Conservation (phyloP, 2,113 vertebrate species). For the Anhinga rufa region DNA sequence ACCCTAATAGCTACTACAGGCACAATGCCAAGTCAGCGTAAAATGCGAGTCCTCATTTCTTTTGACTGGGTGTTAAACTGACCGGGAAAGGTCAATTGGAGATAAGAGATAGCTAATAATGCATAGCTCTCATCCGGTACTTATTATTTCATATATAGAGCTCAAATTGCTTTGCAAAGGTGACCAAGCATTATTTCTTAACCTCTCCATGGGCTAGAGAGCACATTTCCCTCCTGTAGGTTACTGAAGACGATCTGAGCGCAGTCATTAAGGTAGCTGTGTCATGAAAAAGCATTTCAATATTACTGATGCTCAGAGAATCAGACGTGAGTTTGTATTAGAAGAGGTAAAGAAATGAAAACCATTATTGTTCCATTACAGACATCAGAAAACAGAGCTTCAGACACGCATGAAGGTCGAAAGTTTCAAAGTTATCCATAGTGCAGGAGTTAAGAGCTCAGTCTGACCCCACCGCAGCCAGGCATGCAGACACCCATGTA, state of each 20-base stretch:
- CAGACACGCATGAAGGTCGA: neutral
- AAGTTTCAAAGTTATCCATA: neutral
- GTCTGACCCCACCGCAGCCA: neutral
- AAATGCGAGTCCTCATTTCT: neutral
- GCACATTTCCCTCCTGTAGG: neutral
- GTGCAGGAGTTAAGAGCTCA: neutral
- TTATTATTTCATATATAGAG: neutral
- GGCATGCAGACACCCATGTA: fast-evolving
- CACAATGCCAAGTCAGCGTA: neutral
- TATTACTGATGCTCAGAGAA: neutral
- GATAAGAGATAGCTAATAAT: conserved; percentile 8
- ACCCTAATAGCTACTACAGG: neutral
- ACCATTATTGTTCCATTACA: neutral
- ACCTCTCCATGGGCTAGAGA: neutral
- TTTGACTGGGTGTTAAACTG: neutral
- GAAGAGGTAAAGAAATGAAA: neutral
- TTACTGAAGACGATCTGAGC: neutral
- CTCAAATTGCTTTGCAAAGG: neutral
- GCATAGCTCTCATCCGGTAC: neutral
- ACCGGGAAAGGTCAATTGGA: conserved; percentile 8
- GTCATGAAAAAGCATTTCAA: neutral
- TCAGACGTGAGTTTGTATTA: neutral
- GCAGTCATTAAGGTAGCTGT: neutral
- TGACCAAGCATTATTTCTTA: conserved; percentile 17
- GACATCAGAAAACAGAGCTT: neutral